Conservation (phyloP, 2,888 invertebrate genomes). For the Drosophila koepferae region DNA sequence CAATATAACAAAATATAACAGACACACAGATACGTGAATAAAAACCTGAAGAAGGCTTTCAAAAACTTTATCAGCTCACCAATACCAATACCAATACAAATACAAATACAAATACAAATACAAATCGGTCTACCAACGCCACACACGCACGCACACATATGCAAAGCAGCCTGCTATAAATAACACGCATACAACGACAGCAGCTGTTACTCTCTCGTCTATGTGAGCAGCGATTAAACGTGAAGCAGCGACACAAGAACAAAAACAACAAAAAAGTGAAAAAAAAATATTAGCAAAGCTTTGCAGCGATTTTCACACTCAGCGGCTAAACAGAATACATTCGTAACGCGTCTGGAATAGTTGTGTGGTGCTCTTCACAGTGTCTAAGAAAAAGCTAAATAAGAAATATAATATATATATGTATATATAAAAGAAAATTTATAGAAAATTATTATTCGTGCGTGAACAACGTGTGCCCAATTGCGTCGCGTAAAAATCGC, state of each 20-base stretch:
- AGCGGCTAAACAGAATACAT: conserved; percentile 60
- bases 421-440: conserved; percentile 6
- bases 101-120: neutral
- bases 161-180: conserved; percentile 39
- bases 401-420: neutral
- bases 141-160: conserved; percentile 6
- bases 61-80: conserved; percentile 63
- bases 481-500: conserved; percentile 4
- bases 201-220: conserved; percentile 41
- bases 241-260: conserved; percentile 24
- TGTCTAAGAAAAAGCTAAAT: conserved; percentile 29
- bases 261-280: conserved; percentile 14
- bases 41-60: conserved; percentile 42
- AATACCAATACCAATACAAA: conserved; percentile 2
- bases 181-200: conserved; percentile 57
- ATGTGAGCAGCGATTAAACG: conserved; percentile 60
- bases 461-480: conserved; percentile 10
- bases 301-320: conserved; percentile 61
- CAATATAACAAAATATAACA: conserved; percentile 32
- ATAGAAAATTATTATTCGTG: conserved; percentile 9
- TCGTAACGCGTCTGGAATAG: conserved; percentile 67
- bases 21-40: neutral
- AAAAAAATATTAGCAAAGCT: conserved; percentile 56
- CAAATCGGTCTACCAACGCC: conserved; percentile 22
- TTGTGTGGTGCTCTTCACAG: conserved; percentile 53